These are phyloP conservation scores for Hydrocynus forskahlii DNA, from an alignment of 2,797 vertebrate genomes.

Conservation along the genomic window DNA sequence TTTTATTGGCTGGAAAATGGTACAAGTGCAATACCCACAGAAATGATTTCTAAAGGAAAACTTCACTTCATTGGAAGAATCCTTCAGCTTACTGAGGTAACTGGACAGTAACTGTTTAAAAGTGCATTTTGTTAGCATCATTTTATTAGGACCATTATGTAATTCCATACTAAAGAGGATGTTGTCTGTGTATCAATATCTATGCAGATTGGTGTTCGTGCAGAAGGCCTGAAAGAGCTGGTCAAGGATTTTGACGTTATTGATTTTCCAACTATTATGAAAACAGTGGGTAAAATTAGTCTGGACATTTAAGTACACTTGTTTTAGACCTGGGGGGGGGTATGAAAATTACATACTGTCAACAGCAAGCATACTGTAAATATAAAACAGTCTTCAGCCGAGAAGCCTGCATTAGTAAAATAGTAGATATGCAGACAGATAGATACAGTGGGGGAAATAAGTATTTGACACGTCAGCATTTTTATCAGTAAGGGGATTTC, in stretches of 20 bases:
- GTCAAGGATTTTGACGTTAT: slow-evolving; percentile 68
- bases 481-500: too few relatives aligned
- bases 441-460: too few relatives aligned
- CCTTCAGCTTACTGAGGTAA: slow-evolving; percentile 83
- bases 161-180: background rate
- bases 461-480: too few relatives aligned
- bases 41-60: slow-evolving; percentile 74
- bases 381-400: too few relatives aligned
- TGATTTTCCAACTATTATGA: slow-evolving; percentile 76
- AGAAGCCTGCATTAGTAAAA: too few relatives aligned
- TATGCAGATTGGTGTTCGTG: slow-evolving; percentile 76
- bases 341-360: too few relatives aligned
- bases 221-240: slow-evolving; percentile 80
- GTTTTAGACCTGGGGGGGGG: too few relatives aligned
- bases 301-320: background rate
- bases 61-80: slow-evolving; percentile 78
- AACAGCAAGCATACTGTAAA: too few relatives aligned
- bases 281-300: slow-evolving; percentile 72
- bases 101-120: slow-evolving; percentile 23
- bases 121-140: background rate
- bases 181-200: slow-evolving; percentile 11
- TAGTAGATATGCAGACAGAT: too few relatives aligned
- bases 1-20: slow-evolving; percentile 77
- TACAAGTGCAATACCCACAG: slow-evolving; percentile 76
- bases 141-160: background rate